A percentile compares a stretch with the other conserved stretches of the same genome.
Conservation (phyloP, 1,140 invertebrate species). For the Eriocheir sinensis region DNA sequence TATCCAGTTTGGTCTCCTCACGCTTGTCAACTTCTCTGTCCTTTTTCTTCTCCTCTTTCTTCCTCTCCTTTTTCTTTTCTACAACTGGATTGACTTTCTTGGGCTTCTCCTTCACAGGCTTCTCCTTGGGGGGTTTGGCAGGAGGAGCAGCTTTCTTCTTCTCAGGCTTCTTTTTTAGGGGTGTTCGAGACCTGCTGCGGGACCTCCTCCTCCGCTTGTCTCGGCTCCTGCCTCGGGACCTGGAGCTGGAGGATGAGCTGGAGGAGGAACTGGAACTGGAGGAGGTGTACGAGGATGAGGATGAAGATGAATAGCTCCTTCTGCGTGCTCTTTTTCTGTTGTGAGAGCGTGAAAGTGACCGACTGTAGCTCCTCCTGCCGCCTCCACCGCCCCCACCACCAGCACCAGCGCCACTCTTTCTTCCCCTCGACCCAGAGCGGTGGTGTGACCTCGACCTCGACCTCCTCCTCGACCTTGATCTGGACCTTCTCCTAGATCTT, state of each 20-base stretch:
- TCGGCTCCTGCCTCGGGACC: slow-evolving; percentile 73
- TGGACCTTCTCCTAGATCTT: slow-evolving; percentile 77
- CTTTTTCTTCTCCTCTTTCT: slow-evolving; percentile 72
- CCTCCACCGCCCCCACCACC: neutral
- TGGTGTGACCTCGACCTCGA: slow-evolving; percentile 79
- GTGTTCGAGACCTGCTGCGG: slow-evolving; percentile 62
- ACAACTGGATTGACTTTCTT: slow-evolving; percentile 85
- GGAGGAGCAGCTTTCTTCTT: slow-evolving; percentile 55
- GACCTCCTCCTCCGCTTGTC: slow-evolving; percentile 65
- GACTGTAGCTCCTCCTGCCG: slow-evolving; percentile 65
- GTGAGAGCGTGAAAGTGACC: slow-evolving; percentile 77
- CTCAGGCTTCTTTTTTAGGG: slow-evolving; percentile 72
- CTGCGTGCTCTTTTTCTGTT: slow-evolving; percentile 70
- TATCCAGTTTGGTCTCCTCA: slow-evolving; percentile 71
- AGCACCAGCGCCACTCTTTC: neutral
- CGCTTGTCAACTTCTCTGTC: slow-evolving; percentile 65
- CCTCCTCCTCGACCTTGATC: slow-evolving; percentile 79
- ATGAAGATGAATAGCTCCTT: slow-evolving; percentile 77
- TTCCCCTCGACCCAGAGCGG: slow-evolving; percentile 78
- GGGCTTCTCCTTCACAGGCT: slow-evolving; percentile 83
- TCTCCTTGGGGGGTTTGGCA: slow-evolving; percentile 80
- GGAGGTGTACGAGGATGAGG: slow-evolving; percentile 77
- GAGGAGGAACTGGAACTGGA: slow-evolving; percentile 74
- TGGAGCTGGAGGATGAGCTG: slow-evolving; percentile 79
- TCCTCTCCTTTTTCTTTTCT: slow-evolving; percentile 80